Base-by-base conservation (phyloP, 2,797 vertebrate species). In the Coendou prehensilis region DNA sequence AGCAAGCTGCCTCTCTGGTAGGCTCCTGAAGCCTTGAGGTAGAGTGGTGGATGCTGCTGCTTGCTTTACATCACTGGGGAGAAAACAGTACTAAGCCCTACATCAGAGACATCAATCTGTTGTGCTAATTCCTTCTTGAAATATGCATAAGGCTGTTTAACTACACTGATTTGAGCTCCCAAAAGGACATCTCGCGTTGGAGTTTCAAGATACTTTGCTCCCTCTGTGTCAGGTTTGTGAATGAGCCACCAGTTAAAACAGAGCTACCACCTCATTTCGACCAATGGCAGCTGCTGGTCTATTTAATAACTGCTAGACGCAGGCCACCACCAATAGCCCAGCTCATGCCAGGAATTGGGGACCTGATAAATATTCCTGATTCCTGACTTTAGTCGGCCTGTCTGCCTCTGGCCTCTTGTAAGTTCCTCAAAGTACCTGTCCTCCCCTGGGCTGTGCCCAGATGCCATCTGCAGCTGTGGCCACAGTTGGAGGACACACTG, bases 81-180 rank as follows among this genome's bases (percentile, higher is more conserved):
- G 71, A 82, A 88, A 61, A n/a, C 0, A 41, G 83, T 52, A n/a
- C 88, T 91, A 81, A 61, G 76, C 64, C 41, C 94, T 45, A 78
- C 37, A 73, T 80, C 94, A 71, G 67, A 94, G 88, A 73, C 86
- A 64, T 87, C 92, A 71, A 79, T 94, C 82, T 84, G 50, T 47
- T 87, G 91, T 61, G 87, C 84, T 87, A 69, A 96, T 87, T 96
- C 93, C 97, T 92, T 79, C 56, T 22, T 95, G 89, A 96, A 96
- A 93, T 90, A 93, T 69, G 91, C 87, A 86, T 92, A 90, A 85
- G 85, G 64, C 87, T 87, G 95, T 89, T 95, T 95, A 93, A 93
- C 87, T 52, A 71, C 41, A 41, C 59, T 83, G 81, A 96, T 47
- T 7, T 85, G 71, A 50, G 26, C 79, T 96, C 89, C 93, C 81